Evolutionary conservation across 2,888 invertebrate genomes (phyloP).

Genomic region (Yponomeuta plumbellus): DNA sequence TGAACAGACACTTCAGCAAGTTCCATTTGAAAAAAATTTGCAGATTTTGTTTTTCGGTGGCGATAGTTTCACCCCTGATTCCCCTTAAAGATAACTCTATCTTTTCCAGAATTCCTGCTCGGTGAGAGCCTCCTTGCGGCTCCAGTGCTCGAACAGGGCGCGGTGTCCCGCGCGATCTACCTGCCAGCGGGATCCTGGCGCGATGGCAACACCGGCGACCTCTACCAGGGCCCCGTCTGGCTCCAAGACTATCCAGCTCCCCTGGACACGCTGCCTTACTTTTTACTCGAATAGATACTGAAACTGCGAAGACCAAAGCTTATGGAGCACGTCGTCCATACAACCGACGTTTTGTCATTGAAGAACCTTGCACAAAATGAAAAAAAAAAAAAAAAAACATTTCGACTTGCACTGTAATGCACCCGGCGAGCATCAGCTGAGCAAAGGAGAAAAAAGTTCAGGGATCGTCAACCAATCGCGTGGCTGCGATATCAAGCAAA

Average conservation of each 20-base stretch:
- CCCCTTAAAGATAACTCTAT: conserved; percentile 13
- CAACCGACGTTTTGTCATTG: too few species aligned
- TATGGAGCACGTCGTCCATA: neutral
- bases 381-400: too few species aligned
- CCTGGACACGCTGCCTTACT: conserved; percentile 79
- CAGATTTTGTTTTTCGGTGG: too few species aligned
- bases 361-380: too few species aligned
- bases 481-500: too few species aligned
- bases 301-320: neutral
- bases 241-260: conserved; percentile 78
- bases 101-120: conserved; percentile 80
- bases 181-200: conserved; percentile 83
- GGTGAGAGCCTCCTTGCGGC: conserved; percentile 83
- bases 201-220: conserved; percentile 58
- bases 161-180: conserved; percentile 79
- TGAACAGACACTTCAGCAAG: too few species aligned
- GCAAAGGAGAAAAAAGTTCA: too few species aligned
- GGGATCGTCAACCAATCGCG: too few species aligned
- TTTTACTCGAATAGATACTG: conserved; percentile 35
- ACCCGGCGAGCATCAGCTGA: too few species aligned
- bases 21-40: too few species aligned
- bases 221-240: conserved; percentile 72
- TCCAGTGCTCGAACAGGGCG: conserved; percentile 80
- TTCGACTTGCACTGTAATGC: too few species aligned
- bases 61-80: too few species aligned